Base-by-base conservation (phyloP, 2,797 vertebrate species). In the Zalophus californianus region DNA sequence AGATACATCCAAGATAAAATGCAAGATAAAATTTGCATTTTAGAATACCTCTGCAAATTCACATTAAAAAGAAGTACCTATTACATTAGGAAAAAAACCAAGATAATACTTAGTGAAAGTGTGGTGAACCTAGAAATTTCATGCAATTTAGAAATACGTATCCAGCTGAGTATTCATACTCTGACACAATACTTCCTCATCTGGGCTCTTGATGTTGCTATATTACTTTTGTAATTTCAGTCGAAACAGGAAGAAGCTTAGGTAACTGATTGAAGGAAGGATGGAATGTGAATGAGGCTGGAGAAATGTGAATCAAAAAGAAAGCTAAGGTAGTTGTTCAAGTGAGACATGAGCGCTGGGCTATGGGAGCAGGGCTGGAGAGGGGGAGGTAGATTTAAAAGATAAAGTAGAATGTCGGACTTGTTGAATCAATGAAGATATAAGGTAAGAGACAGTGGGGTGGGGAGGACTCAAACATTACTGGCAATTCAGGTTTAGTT, bases 211-310 rank as follows among this genome's bases (percentile, higher is more conserved):
- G 54, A 72, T 72, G 13, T 60, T 25, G 66, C 62, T 73, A 6
- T 68, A 48, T 82, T 93, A 70, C 70, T 94, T 88, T 91, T 93
- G 11, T 79, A 75, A 84, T 94, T 98, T 96, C 86, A 94, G 4
- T 93, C 41, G 66, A 94, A 97, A 78, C 35, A 83, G 16, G 75
- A 87, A 89, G 86, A 85, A 96, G 48, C 32, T 75, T 64, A 77
- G 44, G n/a, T 23, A 96, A 92, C 44, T 90, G 66, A 90, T 35
- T 70, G 50, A 97, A 89, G 62, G 84, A 85, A 66, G 20, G 48
- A 60, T 44, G 50, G 25, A 80, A 96, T 80, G 66, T 94, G 50
- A 96, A 56, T 85, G 35, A 95, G 32, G 54, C 32, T 89, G 38
- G 58, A 89, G n/a, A 75, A 92, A 52, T 32, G 35, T 60, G 35